Conservation (phyloP, 2,113 vertebrate species). For the Heliornis fulica region DNA sequence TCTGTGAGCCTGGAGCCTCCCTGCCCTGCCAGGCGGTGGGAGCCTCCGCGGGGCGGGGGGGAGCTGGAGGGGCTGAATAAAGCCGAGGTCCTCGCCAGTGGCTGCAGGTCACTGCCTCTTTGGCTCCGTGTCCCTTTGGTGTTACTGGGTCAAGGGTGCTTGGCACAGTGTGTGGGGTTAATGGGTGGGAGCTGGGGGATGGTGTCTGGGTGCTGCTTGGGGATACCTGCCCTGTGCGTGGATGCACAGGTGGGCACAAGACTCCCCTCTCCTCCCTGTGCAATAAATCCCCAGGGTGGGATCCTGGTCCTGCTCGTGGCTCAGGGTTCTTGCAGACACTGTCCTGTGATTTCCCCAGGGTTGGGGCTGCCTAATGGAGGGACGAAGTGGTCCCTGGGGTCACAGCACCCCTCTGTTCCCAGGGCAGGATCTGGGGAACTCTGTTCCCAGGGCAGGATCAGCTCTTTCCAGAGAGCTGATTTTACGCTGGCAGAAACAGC, state of each 20-base stretch:
- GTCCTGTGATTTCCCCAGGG: background rate
- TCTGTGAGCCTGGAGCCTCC: background rate
- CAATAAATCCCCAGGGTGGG: background rate
- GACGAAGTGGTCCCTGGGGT: fast-evolving
- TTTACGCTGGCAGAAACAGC: background rate
- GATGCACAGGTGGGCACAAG: fast-evolving
- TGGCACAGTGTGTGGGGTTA: fast-evolving
- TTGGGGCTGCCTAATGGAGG: background rate
- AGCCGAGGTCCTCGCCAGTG: background rate
- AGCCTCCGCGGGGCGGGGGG: background rate
- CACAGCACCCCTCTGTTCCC: background rate
- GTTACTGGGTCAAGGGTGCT: no score
- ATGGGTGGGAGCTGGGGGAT: background rate
- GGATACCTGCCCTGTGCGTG: fast-evolving
- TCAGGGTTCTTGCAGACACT: fast-evolving
- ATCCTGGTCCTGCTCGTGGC: background rate
- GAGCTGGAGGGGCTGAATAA: constrained; percentile 16
- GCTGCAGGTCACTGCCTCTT: background rate
- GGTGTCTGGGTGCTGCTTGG: fast-evolving
- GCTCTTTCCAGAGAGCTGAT: background rate
- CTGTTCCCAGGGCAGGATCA: fast-evolving
- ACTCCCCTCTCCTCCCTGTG: no score
- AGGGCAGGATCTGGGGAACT: background rate
- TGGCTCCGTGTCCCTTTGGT: background rate
- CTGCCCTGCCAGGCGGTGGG: background rate